phyloP scores from a whole-genome alignment of 2,797 vertebrate species.

The Spinus pinus region DNA sequence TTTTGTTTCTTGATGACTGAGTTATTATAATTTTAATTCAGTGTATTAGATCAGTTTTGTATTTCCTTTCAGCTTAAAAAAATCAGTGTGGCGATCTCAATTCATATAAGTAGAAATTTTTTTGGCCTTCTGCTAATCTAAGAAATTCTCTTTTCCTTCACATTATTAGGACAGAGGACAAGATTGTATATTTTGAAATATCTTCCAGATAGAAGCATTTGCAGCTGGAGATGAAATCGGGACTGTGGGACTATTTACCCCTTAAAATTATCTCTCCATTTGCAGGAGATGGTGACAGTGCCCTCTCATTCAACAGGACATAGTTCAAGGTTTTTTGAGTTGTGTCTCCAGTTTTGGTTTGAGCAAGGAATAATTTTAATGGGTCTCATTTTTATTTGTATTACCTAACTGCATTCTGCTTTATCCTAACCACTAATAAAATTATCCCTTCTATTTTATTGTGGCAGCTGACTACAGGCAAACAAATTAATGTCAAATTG shows the following conservation, averaged over 20 bases:
- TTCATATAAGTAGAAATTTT: not conserved
- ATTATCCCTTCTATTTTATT: not conserved
- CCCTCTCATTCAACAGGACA: not conserved
- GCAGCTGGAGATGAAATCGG: not conserved
- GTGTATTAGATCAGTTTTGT: not conserved
- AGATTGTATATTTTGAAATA: not conserved
- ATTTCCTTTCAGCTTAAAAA: not conserved
- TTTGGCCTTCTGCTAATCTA: not conserved
- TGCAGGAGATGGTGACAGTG: fast-evolving
- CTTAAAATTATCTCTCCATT: not conserved
- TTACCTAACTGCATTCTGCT: not conserved
- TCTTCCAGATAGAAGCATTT: not conserved
- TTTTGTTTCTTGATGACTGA: not conserved
- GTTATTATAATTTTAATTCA: not conserved
- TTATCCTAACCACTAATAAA: not conserved
- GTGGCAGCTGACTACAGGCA: not conserved
- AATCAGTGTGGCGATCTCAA: not conserved
- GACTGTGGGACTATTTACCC: not conserved
- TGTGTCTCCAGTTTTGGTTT: not conserved
- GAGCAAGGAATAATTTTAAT: not conserved
- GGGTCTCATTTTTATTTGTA: not conserved
- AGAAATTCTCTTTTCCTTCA: not conserved
- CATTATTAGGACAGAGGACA: not conserved
- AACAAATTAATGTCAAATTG: not conserved
- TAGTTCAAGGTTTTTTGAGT: not conserved